Conservation (phyloP, 92 coral and sea anemone species). For the Chrysogorgia sp. region DNA sequence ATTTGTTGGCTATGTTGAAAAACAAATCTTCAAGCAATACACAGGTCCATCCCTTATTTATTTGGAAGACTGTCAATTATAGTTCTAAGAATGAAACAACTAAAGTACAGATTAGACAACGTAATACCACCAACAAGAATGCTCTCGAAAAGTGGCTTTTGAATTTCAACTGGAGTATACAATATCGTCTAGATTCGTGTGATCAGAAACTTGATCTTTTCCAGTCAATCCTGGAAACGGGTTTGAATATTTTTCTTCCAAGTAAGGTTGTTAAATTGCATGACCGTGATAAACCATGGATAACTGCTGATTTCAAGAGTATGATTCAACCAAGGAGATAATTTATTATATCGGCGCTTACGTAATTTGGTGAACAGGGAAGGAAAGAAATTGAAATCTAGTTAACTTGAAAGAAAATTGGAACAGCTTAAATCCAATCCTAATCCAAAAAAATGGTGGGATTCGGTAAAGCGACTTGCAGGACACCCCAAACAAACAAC, state of each 20-base stretch:
- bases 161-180: background rate
- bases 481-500: background rate
- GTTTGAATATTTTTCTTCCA: slow-evolving; percentile 29
- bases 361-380: background rate
- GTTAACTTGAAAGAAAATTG: background rate
- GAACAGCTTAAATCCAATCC: slow-evolving; percentile 9
- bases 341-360: no score
- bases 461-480: background rate
- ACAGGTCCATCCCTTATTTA: no score
- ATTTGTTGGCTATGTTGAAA: no score
- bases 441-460: slow-evolving; percentile 13
- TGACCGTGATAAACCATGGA: slow-evolving; percentile 38
- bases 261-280: slow-evolving; percentile 10
- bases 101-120: background rate
- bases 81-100: background rate
- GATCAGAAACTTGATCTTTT: slow-evolving; percentile 5
- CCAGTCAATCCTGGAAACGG: background rate
- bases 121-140: background rate
- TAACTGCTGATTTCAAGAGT: slow-evolving; percentile 34
- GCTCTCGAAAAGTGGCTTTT: slow-evolving; percentile 13
- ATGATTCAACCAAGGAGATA: no score
- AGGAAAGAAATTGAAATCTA: background rate
- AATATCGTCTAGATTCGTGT: background rate
- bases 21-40: no score
- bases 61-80: no score